Conservation (phyloP, 2,888 invertebrate species). For the Boloria euphrosyne region DNA sequence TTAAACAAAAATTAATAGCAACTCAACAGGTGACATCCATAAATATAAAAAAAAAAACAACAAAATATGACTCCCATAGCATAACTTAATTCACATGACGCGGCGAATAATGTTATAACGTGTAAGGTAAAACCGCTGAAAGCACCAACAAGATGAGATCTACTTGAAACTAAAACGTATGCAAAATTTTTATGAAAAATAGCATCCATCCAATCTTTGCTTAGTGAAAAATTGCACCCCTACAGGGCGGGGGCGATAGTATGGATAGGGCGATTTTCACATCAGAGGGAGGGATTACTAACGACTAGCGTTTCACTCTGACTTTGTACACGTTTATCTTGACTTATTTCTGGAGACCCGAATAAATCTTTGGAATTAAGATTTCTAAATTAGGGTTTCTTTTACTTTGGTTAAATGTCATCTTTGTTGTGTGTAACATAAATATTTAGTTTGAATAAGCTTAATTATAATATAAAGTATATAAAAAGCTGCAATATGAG, state of each 20-base stretch:
- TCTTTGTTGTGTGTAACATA: too few species aligned
- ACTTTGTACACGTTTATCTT: too few species aligned
- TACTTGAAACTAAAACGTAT: conserved; percentile 49
- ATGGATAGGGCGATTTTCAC: not conserved
- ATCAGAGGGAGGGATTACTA: not conserved
- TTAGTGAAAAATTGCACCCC: conserved; percentile 58
- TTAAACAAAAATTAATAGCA: too few species aligned
- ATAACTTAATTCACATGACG: conserved; percentile 21
- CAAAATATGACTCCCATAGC: conserved; percentile 4
- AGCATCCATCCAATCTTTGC: conserved; percentile 51
- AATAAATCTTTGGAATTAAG: too few species aligned
- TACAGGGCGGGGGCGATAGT: conserved; percentile 50
- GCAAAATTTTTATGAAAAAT: conserved; percentile 60
- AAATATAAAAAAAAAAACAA: not conserved
- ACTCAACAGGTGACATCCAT: not conserved
- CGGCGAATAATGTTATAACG: conserved; percentile 14
- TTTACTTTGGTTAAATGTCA: too few species aligned
- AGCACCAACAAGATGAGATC: conserved; percentile 41
- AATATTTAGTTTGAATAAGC: too few species aligned
- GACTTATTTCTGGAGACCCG: too few species aligned
- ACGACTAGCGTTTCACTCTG: conserved; percentile 4
- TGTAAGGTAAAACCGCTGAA: conserved; percentile 32
- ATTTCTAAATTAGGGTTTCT: too few species aligned
- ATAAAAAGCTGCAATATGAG: too few species aligned
- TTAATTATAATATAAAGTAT: too few species aligned